Percentiles rank a stretch among this genome's conserved stretches.
Evolutionary conservation across 2,113 vertebrate species (phyloP).

Genomic region (Astatotilapia flaviijosephi): DNA sequence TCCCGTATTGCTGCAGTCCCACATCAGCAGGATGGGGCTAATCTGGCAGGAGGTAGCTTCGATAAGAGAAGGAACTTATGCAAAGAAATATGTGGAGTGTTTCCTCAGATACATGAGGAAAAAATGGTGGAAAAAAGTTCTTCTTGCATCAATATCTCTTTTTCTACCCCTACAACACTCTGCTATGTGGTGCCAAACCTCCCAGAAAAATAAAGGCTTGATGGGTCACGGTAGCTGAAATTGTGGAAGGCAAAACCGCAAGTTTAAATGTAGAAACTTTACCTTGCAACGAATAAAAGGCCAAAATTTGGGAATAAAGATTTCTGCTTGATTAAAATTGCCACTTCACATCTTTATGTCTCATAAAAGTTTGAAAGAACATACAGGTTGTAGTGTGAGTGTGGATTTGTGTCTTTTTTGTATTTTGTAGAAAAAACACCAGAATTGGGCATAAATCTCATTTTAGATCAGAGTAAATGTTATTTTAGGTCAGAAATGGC

Average conservation of each 20-base stretch:
- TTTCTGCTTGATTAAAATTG: neutral
- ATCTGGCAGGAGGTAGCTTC: neutral
- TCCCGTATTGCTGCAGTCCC: neutral
- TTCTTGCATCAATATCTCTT: neutral
- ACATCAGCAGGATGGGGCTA: neutral
- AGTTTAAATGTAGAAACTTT: neutral
- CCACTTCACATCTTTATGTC: neutral
- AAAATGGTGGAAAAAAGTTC: neutral
- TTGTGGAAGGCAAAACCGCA: neutral
- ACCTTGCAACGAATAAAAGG: rapidly evolving
- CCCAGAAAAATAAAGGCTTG: neutral
- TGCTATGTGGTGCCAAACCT: neutral
- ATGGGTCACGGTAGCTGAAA: neutral
- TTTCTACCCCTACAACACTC: neutral
- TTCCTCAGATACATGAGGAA: neutral
- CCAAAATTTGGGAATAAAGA: neutral
- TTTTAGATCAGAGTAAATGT: neutral
- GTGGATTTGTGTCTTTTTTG: neutral
- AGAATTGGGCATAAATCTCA: neutral
- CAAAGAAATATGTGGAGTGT: neutral
- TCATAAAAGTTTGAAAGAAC: neutral
- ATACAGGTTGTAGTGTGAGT: neutral
- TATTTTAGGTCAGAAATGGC: neutral
- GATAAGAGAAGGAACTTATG: neutral
- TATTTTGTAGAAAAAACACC: neutral